Evolutionary conservation across 2,797 vertebrate species (phyloP), one percentile per base, ranked within the genome.

Genomic region (Gallinago solitaria): DNA sequence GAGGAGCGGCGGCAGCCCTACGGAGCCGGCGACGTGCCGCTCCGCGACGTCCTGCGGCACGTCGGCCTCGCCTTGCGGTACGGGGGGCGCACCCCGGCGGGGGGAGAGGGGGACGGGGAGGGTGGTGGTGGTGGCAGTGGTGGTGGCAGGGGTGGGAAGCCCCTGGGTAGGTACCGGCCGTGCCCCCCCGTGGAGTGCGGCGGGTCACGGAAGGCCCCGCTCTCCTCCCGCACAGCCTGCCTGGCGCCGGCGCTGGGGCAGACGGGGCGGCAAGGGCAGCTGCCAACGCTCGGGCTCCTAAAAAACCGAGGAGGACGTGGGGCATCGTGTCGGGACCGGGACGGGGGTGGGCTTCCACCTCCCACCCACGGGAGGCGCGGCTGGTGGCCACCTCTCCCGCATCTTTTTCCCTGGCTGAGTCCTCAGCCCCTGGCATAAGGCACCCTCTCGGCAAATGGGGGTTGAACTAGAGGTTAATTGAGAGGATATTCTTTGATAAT

Each of bases 1-100:
- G 98, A 98, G 92, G 99, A 99, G 98, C 99, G 98, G 97, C 98
- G 99, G 80, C 99, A 99, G 91, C 99, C 99, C 7, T 99, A 99
- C 91, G 98, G 99, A 37, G 98, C 99, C 16, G 98, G 97, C 76
- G 98, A 99, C 43, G 97, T 99, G 71, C 98, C 99, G 2, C 85
- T 99, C 60, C 97, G 98, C 63, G 98, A 99, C 59, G 59, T 98
- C 81, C 45, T 98, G 73, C 97, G 98, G 70, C 99, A 99, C 89
- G 4, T 99, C 11, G 99, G 99, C 76, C 97, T 99, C 60, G 98
- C 97, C 18, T 78, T 99, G 97, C 98, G 99, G 99, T 99, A 37
- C 7, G 6, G 60, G 48, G 35, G 27, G 16, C 35, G 27, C 50
- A 17, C 16, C 15, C 43, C 43, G 43, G 43, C 8, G 7, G 6